A percentile compares a stretch with the other conserved stretches of the same genome.
phyloP scores from a whole-genome alignment of 2,113 vertebrate species.

The Microtus oregoni region DNA sequence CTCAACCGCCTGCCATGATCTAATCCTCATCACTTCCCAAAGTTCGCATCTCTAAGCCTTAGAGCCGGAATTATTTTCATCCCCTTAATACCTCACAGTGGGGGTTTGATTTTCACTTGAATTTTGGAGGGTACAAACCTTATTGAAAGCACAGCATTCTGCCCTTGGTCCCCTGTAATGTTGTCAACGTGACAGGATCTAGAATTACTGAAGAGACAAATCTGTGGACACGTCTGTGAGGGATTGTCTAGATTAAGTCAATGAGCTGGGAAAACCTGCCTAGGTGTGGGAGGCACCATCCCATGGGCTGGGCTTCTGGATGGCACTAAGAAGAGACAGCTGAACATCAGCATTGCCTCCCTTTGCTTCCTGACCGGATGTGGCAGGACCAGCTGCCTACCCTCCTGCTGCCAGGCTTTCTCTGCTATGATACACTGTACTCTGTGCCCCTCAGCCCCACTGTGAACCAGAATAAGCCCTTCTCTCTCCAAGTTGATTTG shows the following conservation, averaged over 20 bases:
- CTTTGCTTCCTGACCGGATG: neutral
- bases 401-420: neutral
- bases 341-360: neutral
- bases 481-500: neutral
- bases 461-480: neutral
- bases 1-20: too few species aligned
- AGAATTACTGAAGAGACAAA: neutral
- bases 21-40: neutral
- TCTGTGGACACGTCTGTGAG: neutral
- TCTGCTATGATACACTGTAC: neutral
- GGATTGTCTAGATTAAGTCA: neutral
- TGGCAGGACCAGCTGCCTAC: neutral
- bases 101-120: neutral
- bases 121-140: neutral
- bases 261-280: neutral
- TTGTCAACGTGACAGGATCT: neutral
- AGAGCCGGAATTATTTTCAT: neutral
- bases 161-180: neutral
- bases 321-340: neutral
- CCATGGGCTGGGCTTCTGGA: neutral
- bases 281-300: neutral
- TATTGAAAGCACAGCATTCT: neutral
- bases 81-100: neutral
- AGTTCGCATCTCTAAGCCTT: neutral
- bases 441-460: too few species aligned